Base-by-base conservation (phyloP, 2,888 invertebrate genomes). In the Macrostomum cliftonense region DNA sequence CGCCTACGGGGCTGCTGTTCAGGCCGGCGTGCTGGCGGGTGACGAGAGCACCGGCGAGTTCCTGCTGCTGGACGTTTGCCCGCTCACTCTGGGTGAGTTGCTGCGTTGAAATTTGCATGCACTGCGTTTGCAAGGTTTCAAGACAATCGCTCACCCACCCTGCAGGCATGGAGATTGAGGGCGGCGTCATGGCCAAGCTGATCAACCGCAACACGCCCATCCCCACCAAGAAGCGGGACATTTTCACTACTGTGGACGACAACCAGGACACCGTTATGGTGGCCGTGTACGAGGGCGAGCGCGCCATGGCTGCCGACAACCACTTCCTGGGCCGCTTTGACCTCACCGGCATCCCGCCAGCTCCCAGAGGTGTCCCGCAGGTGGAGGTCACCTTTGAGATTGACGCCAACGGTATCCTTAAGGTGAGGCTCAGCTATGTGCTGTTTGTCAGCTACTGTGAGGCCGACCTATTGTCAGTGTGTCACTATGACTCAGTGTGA, bases 271-370 rank as follows among this genome's bases (percentile, higher is more conserved):
- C 91, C 2, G 95, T 99, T 47, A 95, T 93, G 57, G 97, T 97
- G 68, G 87, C 89, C 73, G 75, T 76, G 47, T 95, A 86, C 70
- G 95, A 99, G 74, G 95, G 97, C 61, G 97, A 99, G 73, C 81
- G 97, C 63, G 91, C 95, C 21, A 93, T 97, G 95, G 95, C 95
- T 57, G 95, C 95, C 74, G 95, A 97, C 74, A 97, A 99, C 74
- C 95, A 99, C 73, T 76, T 89, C 57, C 77, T 99, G 53, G 97
- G 97, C 55, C 95, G 93, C 73, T 99, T 97, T 73, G 95, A 99
- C 67, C 74, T 95, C 53, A 91, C 88, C 52, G 91, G 89, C 54
- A 91, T 93, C 61, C 93, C 52, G 88, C 91, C 42, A 11, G 71
- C 73, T 20, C 73, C 72, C 21, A 61, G 73, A 45, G 73, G 73